These are phyloP conservation scores for Phalacrocorax carbo DNA, from an alignment of 2,113 vertebrate genomes.

Conservation along the genomic window DNA sequence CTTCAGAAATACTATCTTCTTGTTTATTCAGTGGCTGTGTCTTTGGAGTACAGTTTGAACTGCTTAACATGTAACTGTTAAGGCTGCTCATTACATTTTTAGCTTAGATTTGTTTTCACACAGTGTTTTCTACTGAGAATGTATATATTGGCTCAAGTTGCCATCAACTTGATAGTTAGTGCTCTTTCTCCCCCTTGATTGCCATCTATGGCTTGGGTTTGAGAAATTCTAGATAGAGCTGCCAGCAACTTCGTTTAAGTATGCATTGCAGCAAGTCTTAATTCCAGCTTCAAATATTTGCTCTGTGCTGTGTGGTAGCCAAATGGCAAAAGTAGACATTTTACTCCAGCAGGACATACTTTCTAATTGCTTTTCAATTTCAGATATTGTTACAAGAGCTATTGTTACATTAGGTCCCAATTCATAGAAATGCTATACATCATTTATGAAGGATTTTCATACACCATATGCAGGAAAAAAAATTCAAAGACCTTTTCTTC, in stretches of 20 bases:
- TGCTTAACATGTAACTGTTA: conserved; percentile 78
- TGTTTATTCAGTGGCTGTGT: conserved; percentile 87
- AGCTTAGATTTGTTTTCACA: conserved; percentile 58
- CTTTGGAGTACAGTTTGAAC: conserved; percentile 77
- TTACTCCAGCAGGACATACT: conserved; percentile 65
- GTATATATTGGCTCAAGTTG: conserved; percentile 37
- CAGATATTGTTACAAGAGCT: conserved; percentile 73
- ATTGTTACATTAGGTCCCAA: conserved; percentile 49
- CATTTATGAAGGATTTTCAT: conserved; percentile 71
- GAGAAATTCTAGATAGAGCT: conserved; percentile 25
- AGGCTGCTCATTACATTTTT: conserved; percentile 72
- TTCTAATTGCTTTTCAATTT: conserved; percentile 79
- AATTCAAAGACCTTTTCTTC: conserved; percentile 59
- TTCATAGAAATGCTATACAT: conserved; percentile 59
- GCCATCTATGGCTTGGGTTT: conserved; percentile 13
- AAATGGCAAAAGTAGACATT: conserved; percentile 73
- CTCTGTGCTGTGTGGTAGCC: conserved; percentile 70
- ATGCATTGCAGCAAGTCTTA: conserved; percentile 68
- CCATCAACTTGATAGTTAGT: background rate
- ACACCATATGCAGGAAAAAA: conserved; percentile 38
- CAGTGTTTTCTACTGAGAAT: conserved; percentile 36
- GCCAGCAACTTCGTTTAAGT: conserved; percentile 55
- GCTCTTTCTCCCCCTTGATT: background rate
- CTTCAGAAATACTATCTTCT: conserved; percentile 90
- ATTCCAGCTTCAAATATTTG: conserved; percentile 81